Evolutionary conservation across 2,888 invertebrate genomes (phyloP).

Genomic region (Erebia epiphron): DNA sequence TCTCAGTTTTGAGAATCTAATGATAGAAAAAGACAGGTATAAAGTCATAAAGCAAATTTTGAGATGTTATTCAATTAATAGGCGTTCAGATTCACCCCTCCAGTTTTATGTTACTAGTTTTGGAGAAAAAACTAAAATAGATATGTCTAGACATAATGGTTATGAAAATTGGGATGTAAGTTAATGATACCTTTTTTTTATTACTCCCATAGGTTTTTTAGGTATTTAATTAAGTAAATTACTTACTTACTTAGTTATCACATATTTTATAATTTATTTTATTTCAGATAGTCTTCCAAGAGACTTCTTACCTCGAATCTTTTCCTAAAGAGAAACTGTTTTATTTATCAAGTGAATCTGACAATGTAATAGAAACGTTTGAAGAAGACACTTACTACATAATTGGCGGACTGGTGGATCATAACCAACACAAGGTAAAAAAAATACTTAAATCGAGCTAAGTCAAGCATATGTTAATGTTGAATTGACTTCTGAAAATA

Average conservation of each 20-base stretch:
- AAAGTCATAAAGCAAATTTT: slow-evolving; percentile 96
- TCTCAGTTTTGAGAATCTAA: slow-evolving; percentile 94
- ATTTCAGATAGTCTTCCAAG: slow-evolving; percentile 87
- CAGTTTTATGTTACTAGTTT: slow-evolving; percentile 93
- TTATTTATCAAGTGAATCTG: slow-evolving; percentile 97
- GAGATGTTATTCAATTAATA: slow-evolving; percentile 94
- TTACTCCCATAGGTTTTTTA: background rate
- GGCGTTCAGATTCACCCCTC: slow-evolving; percentile 90
- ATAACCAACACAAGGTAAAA: slow-evolving; percentile 94
- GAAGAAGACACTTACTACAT: slow-evolving; percentile 93
- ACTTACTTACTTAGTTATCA: background rate
- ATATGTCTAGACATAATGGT: slow-evolving; percentile 92
- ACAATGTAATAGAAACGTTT: slow-evolving; percentile 89
- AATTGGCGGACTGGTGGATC: slow-evolving; percentile 98
- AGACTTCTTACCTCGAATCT: slow-evolving; percentile 85
- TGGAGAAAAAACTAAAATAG: slow-evolving; percentile 86
- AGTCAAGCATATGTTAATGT: background rate
- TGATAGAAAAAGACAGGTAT: slow-evolving; percentile 94
- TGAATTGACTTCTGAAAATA: too few species aligned
- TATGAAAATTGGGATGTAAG: slow-evolving; percentile 96
- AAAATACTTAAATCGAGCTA: background rate
- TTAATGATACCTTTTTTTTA: slow-evolving; percentile 40
- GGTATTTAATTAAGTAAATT: background rate
- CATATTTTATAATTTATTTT: background rate
- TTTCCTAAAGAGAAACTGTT: slow-evolving; percentile 91